These are phyloP conservation scores for Liolophura sinensis DNA, from an alignment of 1,140 invertebrate genomes.

Conservation along the genomic window DNA sequence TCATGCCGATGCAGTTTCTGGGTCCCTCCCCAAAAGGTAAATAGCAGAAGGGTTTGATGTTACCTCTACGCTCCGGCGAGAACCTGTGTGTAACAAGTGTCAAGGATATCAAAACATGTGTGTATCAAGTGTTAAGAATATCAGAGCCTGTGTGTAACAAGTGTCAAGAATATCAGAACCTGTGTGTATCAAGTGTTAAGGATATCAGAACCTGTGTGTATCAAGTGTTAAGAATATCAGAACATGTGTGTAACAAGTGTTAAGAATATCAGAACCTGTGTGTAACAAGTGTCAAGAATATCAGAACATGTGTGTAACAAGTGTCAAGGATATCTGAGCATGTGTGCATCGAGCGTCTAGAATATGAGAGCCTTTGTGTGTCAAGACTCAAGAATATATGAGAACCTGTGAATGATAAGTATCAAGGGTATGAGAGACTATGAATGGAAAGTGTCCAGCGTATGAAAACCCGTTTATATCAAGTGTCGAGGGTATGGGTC, in stretches of 20 bases:
- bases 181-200: background rate
- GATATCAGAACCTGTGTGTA: background rate
- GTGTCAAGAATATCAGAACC: background rate
- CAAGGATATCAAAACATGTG: background rate
- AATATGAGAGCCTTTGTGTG: background rate
- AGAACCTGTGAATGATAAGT: background rate
- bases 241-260: background rate
- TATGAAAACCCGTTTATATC: background rate
- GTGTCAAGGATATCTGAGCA: background rate
- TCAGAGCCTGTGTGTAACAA: background rate
- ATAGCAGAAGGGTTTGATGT: conserved; percentile 60
- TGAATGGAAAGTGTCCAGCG: background rate
- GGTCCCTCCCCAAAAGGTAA: conserved; percentile 66
- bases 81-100: conserved; percentile 22
- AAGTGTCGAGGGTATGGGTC: background rate
- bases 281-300: background rate
- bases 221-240: background rate
- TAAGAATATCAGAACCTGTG: background rate
- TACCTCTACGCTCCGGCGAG: conserved; percentile 32
- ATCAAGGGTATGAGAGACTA: background rate
- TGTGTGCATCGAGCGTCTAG: background rate
- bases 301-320: background rate
- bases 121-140: background rate
- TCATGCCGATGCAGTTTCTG: conserved; percentile 67
- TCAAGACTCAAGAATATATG: background rate